Evolutionary conservation across 2,888 invertebrate genomes (phyloP).

Genomic region (Strigamia transsilvanica): DNA sequence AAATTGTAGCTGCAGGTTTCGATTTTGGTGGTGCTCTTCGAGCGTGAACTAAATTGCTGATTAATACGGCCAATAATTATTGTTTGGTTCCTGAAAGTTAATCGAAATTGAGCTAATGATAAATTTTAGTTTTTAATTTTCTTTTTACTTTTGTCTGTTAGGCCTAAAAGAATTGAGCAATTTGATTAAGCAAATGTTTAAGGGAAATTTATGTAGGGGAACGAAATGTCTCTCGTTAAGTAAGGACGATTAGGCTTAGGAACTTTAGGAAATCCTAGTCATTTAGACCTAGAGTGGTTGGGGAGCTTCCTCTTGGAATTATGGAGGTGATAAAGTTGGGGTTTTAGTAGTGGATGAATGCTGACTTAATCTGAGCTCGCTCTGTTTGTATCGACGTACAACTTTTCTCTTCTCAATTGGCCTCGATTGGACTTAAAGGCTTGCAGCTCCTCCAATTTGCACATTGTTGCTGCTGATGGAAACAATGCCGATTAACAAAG

Average conservation of each 20-base stretch:
- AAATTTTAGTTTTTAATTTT: not conserved
- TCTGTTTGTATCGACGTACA: conserved; percentile 15
- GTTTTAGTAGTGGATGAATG: conserved; percentile 43
- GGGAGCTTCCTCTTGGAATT: conserved; percentile 46
- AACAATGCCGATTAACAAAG: conserved; percentile 13
- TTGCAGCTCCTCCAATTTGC: conserved; percentile 18
- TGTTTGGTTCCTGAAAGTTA: not conserved
- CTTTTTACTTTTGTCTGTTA: not conserved
- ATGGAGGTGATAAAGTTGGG: conserved; percentile 49
- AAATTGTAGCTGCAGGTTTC: conserved; percentile 23
- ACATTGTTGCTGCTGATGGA: conserved; percentile 30
- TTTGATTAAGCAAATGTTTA: conserved; percentile 46
- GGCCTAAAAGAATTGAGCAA: conserved; percentile 18
- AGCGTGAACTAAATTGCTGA: not conserved
- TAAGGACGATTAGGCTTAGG: conserved; percentile 49
- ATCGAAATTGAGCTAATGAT: not conserved
- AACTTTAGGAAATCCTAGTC: conserved; percentile 44
- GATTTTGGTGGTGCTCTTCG: not conserved
- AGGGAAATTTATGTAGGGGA: conserved; percentile 43
- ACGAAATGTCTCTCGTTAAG: conserved; percentile 49
- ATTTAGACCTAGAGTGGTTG: conserved; percentile 34
- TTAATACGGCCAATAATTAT: not conserved
- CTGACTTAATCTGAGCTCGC: conserved; percentile 33
- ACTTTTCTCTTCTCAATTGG: conserved; percentile 35
- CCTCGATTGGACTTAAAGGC: conserved; percentile 42